Percentiles rank a stretch among this genome's conserved stretches.
phyloP scores from a whole-genome alignment of 23 tunicate genomes.

The Phallusia fumigata region DNA sequence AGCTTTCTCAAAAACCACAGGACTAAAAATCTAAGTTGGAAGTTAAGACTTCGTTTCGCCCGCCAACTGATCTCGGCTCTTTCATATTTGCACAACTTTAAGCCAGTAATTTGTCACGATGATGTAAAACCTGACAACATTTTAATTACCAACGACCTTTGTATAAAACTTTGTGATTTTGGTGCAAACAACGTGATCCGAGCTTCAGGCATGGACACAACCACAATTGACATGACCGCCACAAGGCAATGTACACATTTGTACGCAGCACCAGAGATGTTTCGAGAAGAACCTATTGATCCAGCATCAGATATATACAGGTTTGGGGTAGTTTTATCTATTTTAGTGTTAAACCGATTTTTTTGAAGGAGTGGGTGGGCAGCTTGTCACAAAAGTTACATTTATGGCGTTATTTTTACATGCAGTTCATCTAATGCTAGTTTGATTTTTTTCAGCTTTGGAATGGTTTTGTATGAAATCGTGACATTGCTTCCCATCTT shows the following conservation, averaged over 20 bases:
- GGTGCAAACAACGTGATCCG: neutral
- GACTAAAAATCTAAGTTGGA: neutral
- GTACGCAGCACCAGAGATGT: neutral
- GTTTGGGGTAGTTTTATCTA: neutral
- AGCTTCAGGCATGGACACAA: neutral
- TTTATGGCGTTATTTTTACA: no score
- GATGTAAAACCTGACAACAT: neutral
- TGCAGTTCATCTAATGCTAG: no score
- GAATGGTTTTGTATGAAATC: no score
- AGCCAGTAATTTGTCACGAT: neutral
- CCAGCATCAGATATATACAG: neutral
- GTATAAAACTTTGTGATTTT: neutral
- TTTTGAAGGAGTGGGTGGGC: no score
- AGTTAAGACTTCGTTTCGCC: constrained; percentile 1
- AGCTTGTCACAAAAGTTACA: no score
- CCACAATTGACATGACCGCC: neutral
- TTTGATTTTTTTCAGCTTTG: no score
- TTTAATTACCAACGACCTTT: neutral
- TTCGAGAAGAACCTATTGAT: neutral
- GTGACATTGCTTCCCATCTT: no score
- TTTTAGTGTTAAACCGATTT: no score
- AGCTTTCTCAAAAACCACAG: neutral
- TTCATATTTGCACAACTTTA: neutral
- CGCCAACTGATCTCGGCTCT: neutral
- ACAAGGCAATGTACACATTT: neutral